Base-by-base conservation (phyloP, 2,113 vertebrate genomes). In the Tyrannus savana region DNA sequence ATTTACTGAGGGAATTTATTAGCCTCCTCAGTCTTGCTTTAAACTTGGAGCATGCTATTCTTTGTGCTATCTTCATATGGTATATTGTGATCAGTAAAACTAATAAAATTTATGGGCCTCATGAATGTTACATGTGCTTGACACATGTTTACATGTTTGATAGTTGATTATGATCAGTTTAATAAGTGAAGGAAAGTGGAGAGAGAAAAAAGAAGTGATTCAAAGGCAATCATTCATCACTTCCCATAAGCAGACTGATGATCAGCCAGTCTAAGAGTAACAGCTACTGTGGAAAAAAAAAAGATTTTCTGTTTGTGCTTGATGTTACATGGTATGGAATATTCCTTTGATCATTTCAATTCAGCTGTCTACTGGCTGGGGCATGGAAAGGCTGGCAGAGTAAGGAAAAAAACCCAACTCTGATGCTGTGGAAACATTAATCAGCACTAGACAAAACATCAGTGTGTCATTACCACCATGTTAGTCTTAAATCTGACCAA, bases 191-290 rank as follows among this genome's bases (percentile, higher is more conserved):
- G 2, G n/a, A 44, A 79, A 64, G 24, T 39, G 3, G 13, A 79
- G 37, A 79, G 21, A 44, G 22, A 37, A 59, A 71, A 79, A 68
- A 66, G 4, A 53, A 89, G 15, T 49, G 3, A 47, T 42, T 9
- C 6, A 62, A 71, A 59, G 16, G 30, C 19, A 56, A 14, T 46
- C 5, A 18, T 59, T 72, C 33, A 44, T 89, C 28, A 21, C 28
- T 23, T 93, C 30, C 15, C 14, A 9, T 35, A 42, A 68, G 6
- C 23, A 80, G 49, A 28, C 23, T 37, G 25, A 41, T 47, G 37
- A 19, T 18, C 23, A 80, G 33, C 4, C 27, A 30, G 25, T 19
- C 28, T 75, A 28, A 0, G 0, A 49, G 14, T 30, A 87, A 50
- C 3, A 1, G 37, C 16, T 59, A 3, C 13, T 19, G 24, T 63